Evolutionary conservation across 1,140 invertebrate genomes (phyloP), one percentile per base, ranked within the genome.

Genomic region (Brachionus angularis): DNA sequence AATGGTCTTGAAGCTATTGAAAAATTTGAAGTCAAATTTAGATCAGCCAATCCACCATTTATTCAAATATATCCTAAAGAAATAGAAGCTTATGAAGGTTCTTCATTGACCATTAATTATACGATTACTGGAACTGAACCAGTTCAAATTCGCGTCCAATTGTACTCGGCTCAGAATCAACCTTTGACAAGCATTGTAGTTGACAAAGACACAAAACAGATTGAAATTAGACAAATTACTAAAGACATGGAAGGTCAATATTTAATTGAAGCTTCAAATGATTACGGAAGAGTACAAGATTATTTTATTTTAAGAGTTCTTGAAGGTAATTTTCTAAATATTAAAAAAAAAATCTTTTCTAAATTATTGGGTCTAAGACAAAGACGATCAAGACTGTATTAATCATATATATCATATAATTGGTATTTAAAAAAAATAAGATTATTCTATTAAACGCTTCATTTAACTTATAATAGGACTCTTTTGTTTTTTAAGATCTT

Each of bases 21-120:
- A 31, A 50, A 46, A 36, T 67, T 67, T 50, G 27, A 50, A 4
- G 62, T 67, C n/a, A 10, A 46, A 12, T 25, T 67, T 3, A 46
- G 47, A 16, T 47, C 62, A 5, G 62, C 39, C 1, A 34, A 46
- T 47, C 62, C 62, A 34, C 62, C 62, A 31, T 50, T 47, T n/a
- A 67, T 67, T 7, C 42, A 50, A 67, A 67, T 67, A 1, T 46
- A 67, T 46, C 62, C 62, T 14, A 67, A 67, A 31, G 42, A 67
- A 21, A 47, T 67, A 8, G 47, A 50, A 29, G 62, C 47, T 34
- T 46, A 67, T 33, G 62, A 67, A 23, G 62, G 62, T 12, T 67
- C 62, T 10, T 67, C 62, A 47, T 50, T 67, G 25, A 67, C 62
- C 18, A 67, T 67, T 5, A 67, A 67, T 67, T 50, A 47, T 25